Evolutionary conservation across 2,888 invertebrate genomes (phyloP).

Genomic region (Neoascia interrupta): DNA sequence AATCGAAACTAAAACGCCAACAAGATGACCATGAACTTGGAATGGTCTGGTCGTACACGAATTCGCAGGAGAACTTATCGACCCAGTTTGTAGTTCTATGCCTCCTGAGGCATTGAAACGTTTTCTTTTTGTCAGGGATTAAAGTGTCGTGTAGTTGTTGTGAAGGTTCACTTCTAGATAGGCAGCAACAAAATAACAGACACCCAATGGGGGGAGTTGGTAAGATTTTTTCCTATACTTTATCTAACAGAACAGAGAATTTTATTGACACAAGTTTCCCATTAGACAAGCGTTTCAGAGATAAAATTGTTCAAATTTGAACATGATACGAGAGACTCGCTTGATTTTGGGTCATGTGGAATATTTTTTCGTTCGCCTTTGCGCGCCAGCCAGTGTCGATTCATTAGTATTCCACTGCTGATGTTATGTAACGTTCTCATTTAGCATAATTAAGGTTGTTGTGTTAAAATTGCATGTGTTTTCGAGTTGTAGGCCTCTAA

Average conservation of each 20-base stretch:
- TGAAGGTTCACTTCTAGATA: not conserved
- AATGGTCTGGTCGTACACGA: conserved; percentile 3
- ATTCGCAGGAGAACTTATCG: conserved; percentile 25
- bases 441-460: conserved; percentile 49
- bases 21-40: conserved; percentile 62
- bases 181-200: not conserved
- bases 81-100: not conserved
- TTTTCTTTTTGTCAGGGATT: not conserved
- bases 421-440: conserved; percentile 37
- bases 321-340: conserved; percentile 11
- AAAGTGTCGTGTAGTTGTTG: not conserved
- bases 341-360: conserved; percentile 47
- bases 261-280: conserved; percentile 63
- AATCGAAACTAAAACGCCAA: conserved; percentile 34
- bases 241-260: conserved; percentile 20
- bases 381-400: not conserved
- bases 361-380: conserved; percentile 13
- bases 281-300: conserved; percentile 39
- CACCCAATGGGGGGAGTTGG: conserved; percentile 4
- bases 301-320: conserved; percentile 56
- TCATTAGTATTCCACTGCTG: no score
- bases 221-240: not conserved
- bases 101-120: not conserved
- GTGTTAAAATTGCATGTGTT: conserved; percentile 39
- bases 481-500: not conserved